Evolutionary conservation across 2,113 vertebrate genomes (phyloP), one percentile per base, ranked within the genome.

Genomic region (Cisticola juncidis): DNA sequence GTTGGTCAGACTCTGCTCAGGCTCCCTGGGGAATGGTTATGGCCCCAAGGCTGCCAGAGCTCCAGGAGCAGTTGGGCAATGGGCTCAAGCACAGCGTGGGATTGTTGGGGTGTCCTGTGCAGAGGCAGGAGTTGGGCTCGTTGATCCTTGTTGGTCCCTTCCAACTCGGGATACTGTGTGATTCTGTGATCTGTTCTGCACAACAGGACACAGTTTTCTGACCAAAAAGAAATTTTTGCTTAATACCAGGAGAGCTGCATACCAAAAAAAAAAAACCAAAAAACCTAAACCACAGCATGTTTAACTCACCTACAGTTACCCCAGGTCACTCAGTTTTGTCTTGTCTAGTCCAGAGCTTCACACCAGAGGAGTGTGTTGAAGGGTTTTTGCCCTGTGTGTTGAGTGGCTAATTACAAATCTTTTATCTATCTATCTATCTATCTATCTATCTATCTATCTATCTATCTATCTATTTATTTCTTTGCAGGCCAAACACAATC

Each of bases 401-500:
- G 2, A 45, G 40, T n/a, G 14, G 22, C 23, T 72, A 16, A 42
- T 88, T 61, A 5, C 23, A 70, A 47, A 31, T 19, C 1, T 81
- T 44, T 22, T 14, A 3, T 50, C 44, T 35, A 3, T 38, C 36
- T 44, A 17, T 50, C 44, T 35, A 3, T 38, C 36, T 44, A 18
- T 74, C 93, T 53, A 58, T 79, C 15, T 62, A n/a, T n/a, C n/a
- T n/a, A n/a, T n/a, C n/a, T n/a, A n/a, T n/a, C n/a, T n/a, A n/a
- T n/a, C n/a, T n/a, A n/a, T n/a, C n/a, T n/a, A n/a, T n/a, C n/a
- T n/a, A n/a, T n/a, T n/a, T n/a, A n/a, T 77, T 93, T 31, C 21
- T 97, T 93, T 86, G 20, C 86, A 99, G 99, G 95, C 98, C 99
- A 40, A 99, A 99, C 97, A 97, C 98, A 38, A 96, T 99, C 92